Base-by-base conservation (phyloP, 2,888 invertebrate genomes). In the Sepiola atlantica region DNA sequence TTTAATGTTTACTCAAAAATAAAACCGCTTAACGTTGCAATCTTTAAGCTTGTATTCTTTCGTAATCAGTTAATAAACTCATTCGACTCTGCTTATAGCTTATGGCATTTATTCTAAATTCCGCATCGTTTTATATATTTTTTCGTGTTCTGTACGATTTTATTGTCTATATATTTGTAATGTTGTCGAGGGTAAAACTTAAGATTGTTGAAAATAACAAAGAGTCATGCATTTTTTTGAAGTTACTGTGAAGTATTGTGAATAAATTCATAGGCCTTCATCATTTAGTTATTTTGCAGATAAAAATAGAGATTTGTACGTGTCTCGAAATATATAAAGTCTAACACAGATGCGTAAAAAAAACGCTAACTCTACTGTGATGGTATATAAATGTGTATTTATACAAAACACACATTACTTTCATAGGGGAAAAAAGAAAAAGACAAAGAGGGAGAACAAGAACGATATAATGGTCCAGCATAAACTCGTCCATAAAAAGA, bases 31-130 rank as follows among this genome's bases (percentile, higher is more conserved):
- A 77, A 77, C 77, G n/a, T 14, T 77, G 77, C 32, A n/a, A 77
- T 77, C 16, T 77, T 77, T 77, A 77, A 77, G 77, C 77, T 32
- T 77, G n/a, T 77, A 77, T 77, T 77, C 77, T n/a, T 16, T 77
- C 77, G 16, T 77, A n/a, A n/a, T 77, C 77, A 77, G 77, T 77
- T 77, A 77, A 77, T 77, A 77, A 77, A 77, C 77, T 77, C 77
- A 77, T 77, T 77, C 77, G 2, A n/a, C 16, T 77, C 77, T 77
- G 77, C 77, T 24, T 61, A 61, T 61, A 61, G 61, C 21, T 77
- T 32, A 8, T 32, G 32, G 32, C 32, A n/a, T 77, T 77, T 77
- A 77, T 77, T 77, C 18, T 77, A 21, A 77, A 77, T 77, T 77
- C 77, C 21, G n/a, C 32, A 77, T 32, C n/a, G 77, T 32, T 77